phyloP scores from a whole-genome alignment of 30 jellyfish, hydroid and myxozoan species.

The Hydractinia symbiolongicarpus region DNA sequence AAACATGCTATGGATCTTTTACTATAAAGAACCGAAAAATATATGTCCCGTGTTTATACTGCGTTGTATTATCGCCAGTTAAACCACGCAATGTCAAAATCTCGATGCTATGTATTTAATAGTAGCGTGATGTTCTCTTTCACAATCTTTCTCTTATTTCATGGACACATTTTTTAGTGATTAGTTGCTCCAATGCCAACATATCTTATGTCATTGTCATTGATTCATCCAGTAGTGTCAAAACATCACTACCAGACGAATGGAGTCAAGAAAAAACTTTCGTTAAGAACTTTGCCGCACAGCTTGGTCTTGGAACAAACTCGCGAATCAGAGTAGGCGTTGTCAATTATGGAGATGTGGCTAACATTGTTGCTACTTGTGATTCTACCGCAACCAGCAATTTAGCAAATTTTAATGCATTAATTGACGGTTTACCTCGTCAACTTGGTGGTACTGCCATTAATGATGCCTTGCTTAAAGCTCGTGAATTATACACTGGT shows the following conservation, averaged over 20 bases:
- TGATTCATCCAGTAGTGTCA: slow-evolving; percentile 23
- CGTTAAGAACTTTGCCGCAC: not conserved
- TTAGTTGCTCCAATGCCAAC: not conserved
- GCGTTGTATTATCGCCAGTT: too few relatives aligned
- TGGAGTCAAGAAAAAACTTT: slow-evolving; percentile 21
- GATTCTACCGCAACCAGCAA: not conserved
- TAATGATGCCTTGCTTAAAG: slow-evolving; percentile 3
- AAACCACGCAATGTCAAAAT: too few relatives aligned
- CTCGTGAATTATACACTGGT: not conserved
- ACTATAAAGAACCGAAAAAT: too few relatives aligned
- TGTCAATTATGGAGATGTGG: not conserved
- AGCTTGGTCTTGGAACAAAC: slow-evolving; percentile 14
- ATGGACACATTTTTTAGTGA: not conserved
- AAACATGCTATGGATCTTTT: too few relatives aligned
- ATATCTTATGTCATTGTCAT: slow-evolving; percentile 21
- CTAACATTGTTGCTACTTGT: slow-evolving; percentile 1
- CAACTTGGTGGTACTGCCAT: slow-evolving; percentile 25
- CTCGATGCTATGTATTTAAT: too few relatives aligned
- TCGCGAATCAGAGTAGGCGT: not conserved
- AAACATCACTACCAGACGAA: not conserved
- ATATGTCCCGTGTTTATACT: too few relatives aligned
- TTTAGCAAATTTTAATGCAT: not conserved
- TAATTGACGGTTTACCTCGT: not conserved
- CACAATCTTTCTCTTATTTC: too few relatives aligned
- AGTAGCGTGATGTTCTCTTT: too few relatives aligned